These are phyloP conservation scores for Chrysaora quinquecirrha DNA, from an alignment of 30 jellyfish, hydroid and myxozoan genomes.

Conservation along the genomic window DNA sequence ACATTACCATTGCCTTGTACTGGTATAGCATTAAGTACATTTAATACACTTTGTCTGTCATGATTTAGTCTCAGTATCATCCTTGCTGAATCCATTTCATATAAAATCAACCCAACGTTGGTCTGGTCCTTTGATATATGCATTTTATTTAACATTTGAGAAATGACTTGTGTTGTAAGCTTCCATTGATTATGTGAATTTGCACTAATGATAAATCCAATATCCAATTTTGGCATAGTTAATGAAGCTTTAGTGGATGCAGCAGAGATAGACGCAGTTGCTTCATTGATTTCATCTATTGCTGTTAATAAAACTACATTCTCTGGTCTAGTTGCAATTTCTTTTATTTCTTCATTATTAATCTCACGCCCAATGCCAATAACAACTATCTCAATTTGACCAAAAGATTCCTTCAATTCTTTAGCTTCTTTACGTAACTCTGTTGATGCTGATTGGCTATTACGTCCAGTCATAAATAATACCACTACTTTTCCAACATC, in stretches of 20 bases:
- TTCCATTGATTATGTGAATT: conserved; percentile 20
- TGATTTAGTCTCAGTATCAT: conserved; percentile 17
- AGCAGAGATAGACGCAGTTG: conserved; percentile 22
- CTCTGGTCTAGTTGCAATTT: conserved; percentile 15
- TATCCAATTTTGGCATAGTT: conserved; percentile 1
- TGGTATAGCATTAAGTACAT: not conserved
- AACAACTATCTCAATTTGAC: conserved; percentile 8
- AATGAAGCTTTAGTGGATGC: not conserved
- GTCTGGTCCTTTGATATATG: conserved; percentile 26
- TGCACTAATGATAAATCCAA: conserved; percentile 45
- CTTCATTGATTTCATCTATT: conserved; percentile 8
- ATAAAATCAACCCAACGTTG: conserved; percentile 36
- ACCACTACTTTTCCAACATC: conserved; percentile 62
- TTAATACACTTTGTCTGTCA: not conserved
- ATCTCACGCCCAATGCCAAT: conserved; percentile 44
- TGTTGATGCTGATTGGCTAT: not conserved
- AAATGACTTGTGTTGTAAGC: not conserved
- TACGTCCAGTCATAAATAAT: conserved; percentile 39
- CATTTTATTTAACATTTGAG: not conserved
- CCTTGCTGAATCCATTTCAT: conserved; percentile 48
- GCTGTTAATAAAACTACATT: not conserved
- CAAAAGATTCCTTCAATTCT: conserved; percentile 9
- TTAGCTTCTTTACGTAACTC: conserved; percentile 1
- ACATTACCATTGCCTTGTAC: conserved; percentile 4
- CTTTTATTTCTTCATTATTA: conserved; percentile 1